Evolutionary conservation across 1,140 invertebrate genomes (phyloP), one percentile per base, ranked within the genome.

Genomic region (Acromyrmex charruanus): DNA sequence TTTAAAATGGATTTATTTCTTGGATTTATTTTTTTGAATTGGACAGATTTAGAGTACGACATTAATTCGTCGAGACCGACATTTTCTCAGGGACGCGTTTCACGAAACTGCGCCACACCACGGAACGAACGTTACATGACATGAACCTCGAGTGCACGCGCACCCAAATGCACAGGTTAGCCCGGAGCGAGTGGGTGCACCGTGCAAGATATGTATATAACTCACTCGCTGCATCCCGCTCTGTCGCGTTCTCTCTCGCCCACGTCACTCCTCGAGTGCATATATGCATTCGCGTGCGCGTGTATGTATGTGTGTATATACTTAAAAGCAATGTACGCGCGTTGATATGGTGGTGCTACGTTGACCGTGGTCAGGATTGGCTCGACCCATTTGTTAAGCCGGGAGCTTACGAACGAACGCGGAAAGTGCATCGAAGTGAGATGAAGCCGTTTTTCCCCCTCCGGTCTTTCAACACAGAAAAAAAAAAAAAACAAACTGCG

Each of bases 361-460:
- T 92, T 92, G 90, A 90, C 88, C 87, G 85, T 92, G 90, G 91
- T 92, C 91, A 89, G 87, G 88, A 91, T 91, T 88, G 87, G 84
- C 71, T 79, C 88, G 86, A 88, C 84, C 90, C 77, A 77, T 91
- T 91, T 90, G 87, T 90, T 71, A 82, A 86, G 49, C 77, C 86
- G 81, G 49, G 81, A 87, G 66, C 65, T 77, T 53, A 61, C 39
- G 25, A 7, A 9, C 12, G 82, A 51, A 80, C 81, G 61, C 77
- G 68, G 77, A 77, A 81, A 61, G n/a, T 31, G 61, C 61, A 68
- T 79, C 18, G 55, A 68, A 25, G 35, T 16, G 51, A 44, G 21
- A 49, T 14, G 31, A 63, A 59, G 35, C 25, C 58, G 39, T 55
- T 44, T 28, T 6, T 21, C 18, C 61, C 5, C 53, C 1, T 5